Evolutionary conservation across 2,113 vertebrate genomes (phyloP).

Genomic region (Rutilus rutilus): DNA sequence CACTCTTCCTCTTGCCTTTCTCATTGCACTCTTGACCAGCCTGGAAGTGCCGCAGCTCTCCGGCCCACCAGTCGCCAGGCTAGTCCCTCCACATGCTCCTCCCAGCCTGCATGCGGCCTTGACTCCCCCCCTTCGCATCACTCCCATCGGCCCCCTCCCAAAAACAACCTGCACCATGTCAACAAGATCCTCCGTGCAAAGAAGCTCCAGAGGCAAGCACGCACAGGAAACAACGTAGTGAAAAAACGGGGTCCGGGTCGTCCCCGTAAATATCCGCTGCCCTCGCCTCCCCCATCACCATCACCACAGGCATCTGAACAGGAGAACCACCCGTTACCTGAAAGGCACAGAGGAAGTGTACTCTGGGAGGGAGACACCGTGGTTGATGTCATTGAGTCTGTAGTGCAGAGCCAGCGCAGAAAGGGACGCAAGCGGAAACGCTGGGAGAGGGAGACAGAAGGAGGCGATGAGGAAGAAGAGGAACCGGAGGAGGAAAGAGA

Average conservation of each 20-base stretch:
- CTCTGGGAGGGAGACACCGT: constrained; percentile 81
- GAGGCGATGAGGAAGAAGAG: constrained; percentile 79
- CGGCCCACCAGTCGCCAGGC: constrained; percentile 50
- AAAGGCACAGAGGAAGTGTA: constrained; percentile 61
- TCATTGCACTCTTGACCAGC: constrained; percentile 53
- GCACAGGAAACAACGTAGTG: constrained; percentile 97
- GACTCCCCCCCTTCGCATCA: constrained; percentile 60
- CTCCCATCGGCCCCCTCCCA: constrained; percentile 81
- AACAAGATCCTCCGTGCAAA: constrained; percentile 99
- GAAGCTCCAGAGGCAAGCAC: constrained; percentile 96
- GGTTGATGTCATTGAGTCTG: constrained; percentile 91
- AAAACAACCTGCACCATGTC: constrained; percentile 96
- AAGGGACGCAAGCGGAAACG: constrained; percentile 63
- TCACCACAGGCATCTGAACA: constrained; percentile 49
- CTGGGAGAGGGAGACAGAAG: constrained; percentile 66
- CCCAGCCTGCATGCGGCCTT: constrained; percentile 61
- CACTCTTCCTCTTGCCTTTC: constrained; percentile 49
- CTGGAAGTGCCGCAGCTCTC: constrained; percentile 24
- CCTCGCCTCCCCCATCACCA: constrained; percentile 77
- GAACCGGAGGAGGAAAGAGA: constrained; percentile 64
- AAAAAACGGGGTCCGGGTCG: constrained; percentile 91
- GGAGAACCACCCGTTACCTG: constrained; percentile 52
- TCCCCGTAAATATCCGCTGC: constrained; percentile 89
- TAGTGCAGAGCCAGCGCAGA: constrained; percentile 83
- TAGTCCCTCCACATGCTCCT: constrained; percentile 51